These are phyloP conservation scores for Gonocerus acuteangulatus DNA, from an alignment of 2,888 invertebrate genomes.

Conservation along the genomic window DNA sequence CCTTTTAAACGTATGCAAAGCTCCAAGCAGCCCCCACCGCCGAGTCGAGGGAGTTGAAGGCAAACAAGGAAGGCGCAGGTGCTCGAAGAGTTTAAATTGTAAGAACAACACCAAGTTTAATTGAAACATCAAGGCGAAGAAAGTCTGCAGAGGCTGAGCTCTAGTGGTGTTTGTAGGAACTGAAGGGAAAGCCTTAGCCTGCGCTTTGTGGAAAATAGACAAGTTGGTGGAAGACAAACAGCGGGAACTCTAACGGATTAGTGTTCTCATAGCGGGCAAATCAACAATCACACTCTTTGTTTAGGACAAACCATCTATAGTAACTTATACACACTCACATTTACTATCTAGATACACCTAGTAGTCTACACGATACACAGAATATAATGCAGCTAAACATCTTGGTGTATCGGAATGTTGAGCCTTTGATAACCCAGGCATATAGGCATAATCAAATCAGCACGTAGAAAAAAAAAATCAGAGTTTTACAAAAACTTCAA, in stretches of 20 bases:
- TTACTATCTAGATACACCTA: no score
- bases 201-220: slow-evolving; percentile 3
- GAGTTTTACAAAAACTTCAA: no score
- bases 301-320: no score
- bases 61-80: slow-evolving; percentile 30
- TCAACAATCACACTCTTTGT: no score
- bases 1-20: slow-evolving; percentile 39
- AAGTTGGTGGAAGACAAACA: slow-evolving; percentile 21
- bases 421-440: no score
- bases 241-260: background rate
- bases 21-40: slow-evolving; percentile 25
- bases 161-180: slow-evolving; percentile 2
- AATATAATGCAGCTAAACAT: no score
- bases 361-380: no score
- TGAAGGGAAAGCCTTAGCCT: background rate
- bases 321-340: no score
- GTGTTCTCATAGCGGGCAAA: background rate
- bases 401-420: no score
- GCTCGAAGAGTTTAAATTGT: slow-evolving; percentile 37
- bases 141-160: background rate
- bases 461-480: no score
- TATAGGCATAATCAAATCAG: no score
- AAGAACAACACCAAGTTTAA: slow-evolving; percentile 40
- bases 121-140: slow-evolving; percentile 36
- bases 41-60: slow-evolving; percentile 23